A percentile compares a stretch with the other conserved stretches of the same genome.
phyloP scores from a whole-genome alignment of 2,797 vertebrate species.

The Ctenosaura bakeri region DNA sequence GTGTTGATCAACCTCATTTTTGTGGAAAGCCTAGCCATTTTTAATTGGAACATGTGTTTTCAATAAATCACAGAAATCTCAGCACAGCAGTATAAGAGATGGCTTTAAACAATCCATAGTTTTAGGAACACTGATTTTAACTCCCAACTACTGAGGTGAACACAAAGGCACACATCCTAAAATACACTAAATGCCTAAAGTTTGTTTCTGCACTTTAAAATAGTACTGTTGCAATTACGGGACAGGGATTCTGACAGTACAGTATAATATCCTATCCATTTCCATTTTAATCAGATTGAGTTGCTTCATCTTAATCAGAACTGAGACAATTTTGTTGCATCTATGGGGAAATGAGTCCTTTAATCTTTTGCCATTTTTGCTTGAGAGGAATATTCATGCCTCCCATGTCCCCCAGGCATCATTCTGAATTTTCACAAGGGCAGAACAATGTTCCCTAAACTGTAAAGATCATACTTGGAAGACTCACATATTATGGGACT shows the following conservation, averaged over 20 bases:
- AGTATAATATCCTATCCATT: fast-evolving
- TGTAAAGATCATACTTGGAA: conserved; percentile 25
- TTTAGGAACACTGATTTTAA: background rate
- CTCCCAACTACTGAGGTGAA: background rate
- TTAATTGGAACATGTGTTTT: background rate
- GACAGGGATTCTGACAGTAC: background rate
- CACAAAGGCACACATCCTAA: background rate
- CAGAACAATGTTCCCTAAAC: conserved; percentile 23
- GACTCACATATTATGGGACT: conserved; percentile 2
- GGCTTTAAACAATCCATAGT: background rate
- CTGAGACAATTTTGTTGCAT: conserved; percentile 22
- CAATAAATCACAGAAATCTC: background rate
- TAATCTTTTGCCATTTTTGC: background rate
- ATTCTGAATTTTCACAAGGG: conserved; percentile 13
- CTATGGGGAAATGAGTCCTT: conserved; percentile 15
- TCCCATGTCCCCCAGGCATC: conserved; percentile 5
- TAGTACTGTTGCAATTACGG: background rate
- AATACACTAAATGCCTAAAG: background rate
- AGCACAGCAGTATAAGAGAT: background rate
- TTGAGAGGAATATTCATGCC: fast-evolving
- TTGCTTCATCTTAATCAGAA: conserved; percentile 24
- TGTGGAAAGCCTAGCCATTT: background rate
- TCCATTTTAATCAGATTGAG: conserved; percentile 15
- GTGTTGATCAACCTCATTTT: background rate
- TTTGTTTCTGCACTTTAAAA: background rate